Conservation (phyloP, 2,797 vertebrate species). For the Scolopax rusticola region DNA sequence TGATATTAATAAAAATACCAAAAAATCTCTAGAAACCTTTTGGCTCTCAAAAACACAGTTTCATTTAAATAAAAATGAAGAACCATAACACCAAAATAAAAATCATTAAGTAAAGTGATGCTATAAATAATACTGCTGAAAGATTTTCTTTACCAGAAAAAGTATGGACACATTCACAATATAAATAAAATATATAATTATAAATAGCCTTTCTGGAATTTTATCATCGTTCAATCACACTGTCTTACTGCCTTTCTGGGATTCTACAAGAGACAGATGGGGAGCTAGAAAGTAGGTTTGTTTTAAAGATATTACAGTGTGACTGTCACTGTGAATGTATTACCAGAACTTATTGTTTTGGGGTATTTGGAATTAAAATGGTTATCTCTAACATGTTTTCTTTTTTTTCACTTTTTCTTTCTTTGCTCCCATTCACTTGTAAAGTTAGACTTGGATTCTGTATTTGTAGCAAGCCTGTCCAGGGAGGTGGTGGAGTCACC, state of each 20-base stretch:
- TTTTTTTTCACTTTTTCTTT: not conserved
- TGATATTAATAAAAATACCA: constrained; percentile 5
- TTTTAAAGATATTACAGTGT: not conserved
- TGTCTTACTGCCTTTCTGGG: constrained; percentile 2
- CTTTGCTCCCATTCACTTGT: not conserved
- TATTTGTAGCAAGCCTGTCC: not conserved
- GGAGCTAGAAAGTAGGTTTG: not conserved
- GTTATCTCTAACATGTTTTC: not conserved
- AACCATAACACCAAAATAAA: not conserved
- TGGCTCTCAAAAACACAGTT: not conserved
- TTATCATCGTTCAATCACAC: constrained; percentile 41
- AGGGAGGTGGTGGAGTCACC: too few species aligned
- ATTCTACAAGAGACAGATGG: constrained; percentile 7
- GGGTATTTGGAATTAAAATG: not conserved
- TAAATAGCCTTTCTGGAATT: constrained; percentile 22
- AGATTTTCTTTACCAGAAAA: constrained; percentile 16
- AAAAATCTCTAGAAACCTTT: not conserved
- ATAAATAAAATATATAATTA: not conserved
- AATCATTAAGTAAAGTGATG: constrained; percentile 26
- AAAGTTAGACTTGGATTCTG: not conserved
- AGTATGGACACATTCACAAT: not conserved
- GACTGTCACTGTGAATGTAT: not conserved
- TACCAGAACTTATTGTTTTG: not conserved
- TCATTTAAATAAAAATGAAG: constrained; percentile 3
- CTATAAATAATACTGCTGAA: not conserved